phyloP scores from a whole-genome alignment of 2,888 invertebrate species.

The Hirudinaria manillensis region DNA sequence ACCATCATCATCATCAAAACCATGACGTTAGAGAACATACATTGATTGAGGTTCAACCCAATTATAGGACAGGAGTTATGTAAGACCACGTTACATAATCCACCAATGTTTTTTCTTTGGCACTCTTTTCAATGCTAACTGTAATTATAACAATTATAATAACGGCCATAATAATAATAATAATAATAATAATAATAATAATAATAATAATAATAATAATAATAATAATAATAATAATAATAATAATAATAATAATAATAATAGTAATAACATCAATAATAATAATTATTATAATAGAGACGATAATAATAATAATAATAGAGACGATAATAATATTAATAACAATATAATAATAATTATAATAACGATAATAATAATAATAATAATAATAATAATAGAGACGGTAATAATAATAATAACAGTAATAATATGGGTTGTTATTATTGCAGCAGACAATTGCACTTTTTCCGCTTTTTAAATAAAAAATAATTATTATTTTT shows the following conservation, averaged over 20 bases:
- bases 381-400: background rate
- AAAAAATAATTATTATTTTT: no score
- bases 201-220: conserved; percentile 1
- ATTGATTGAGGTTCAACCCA: no score
- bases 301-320: background rate
- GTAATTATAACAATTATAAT: no score
- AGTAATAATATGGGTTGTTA: background rate
- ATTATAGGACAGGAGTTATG: no score
- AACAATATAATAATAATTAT: background rate
- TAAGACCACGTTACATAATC: no score
- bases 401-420: background rate
- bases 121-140: no score
- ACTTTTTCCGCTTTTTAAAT: no score
- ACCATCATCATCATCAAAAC: conserved; percentile 15
- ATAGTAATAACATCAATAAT: conserved; percentile 1
- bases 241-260: background rate
- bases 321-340: background rate
- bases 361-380: background rate
- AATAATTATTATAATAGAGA: background rate
- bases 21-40: background rate
- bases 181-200: background rate
- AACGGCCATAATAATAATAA: background rate
- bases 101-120: no score
- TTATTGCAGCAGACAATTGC: no score
- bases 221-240: background rate